Evolutionary conservation across 2,888 invertebrate species (phyloP).

Genomic region (Dendrolimus pini): DNA sequence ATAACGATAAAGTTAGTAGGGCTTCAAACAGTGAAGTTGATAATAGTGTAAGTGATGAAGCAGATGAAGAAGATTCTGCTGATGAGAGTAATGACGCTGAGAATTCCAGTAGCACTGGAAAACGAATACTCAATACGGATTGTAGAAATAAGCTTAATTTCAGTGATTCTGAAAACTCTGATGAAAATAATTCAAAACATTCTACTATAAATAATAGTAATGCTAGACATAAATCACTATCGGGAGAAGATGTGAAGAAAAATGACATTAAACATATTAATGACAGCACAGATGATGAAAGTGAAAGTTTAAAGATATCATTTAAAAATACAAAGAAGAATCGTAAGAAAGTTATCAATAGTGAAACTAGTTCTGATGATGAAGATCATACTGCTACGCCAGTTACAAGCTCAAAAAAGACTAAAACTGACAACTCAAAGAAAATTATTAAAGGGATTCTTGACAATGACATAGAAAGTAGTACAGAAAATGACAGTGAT

Average conservation of each 20-base stretch:
- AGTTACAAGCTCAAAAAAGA: not conserved
- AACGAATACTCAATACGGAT: not conserved
- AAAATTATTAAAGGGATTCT: too few species aligned
- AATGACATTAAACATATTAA: not conserved
- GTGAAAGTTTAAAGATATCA: not conserved
- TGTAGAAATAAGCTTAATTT: constrained; percentile 2
- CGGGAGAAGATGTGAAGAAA: not conserved
- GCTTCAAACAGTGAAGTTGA: constrained; percentile 2
- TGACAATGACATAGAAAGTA: not conserved
- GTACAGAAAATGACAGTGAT: constrained; percentile 9
- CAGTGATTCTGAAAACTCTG: not conserved
- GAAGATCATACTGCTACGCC: not conserved
- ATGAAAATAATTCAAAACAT: constrained; percentile 14
- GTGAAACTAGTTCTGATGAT: not conserved
- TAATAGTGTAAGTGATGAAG: constrained; percentile 12
- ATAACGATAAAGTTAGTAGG: constrained; percentile 5
- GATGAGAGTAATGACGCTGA: constrained; percentile 15
- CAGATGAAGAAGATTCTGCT: constrained; percentile 9
- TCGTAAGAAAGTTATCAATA: not conserved
- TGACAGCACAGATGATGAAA: not conserved
- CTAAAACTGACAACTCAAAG: too few species aligned
- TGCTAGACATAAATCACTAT: not conserved
- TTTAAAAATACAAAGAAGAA: not conserved
- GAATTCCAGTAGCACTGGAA: not conserved
- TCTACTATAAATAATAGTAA: not conserved